phyloP scores from a whole-genome alignment of 2,888 invertebrate species.

The Nesidiocoris tenuis region DNA sequence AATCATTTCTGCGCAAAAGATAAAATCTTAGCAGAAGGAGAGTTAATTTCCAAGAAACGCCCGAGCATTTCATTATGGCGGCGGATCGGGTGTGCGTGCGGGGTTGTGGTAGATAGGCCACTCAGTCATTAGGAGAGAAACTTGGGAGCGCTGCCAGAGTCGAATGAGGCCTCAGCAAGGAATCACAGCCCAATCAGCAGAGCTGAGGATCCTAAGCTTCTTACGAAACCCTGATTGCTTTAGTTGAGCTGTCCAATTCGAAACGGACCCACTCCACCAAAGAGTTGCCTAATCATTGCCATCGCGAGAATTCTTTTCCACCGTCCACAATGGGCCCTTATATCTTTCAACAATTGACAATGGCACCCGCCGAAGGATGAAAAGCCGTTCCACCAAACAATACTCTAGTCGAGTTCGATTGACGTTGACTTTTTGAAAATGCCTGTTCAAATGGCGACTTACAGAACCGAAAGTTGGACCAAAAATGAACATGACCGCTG shows the following conservation, averaged over 20 bases:
- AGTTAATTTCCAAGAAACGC: neutral
- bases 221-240: conserved; percentile 41
- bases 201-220: conserved; percentile 34
- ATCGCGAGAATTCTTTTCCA: neutral
- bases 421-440: too few species aligned
- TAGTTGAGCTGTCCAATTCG: conserved; percentile 38
- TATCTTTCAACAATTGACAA: neutral
- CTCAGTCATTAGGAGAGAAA: neutral
- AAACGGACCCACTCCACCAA: neutral
- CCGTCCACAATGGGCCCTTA: neutral
- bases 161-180: neutral
- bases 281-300: neutral
- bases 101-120: neutral
- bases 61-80: neutral
- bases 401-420: too few species aligned
- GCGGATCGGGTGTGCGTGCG: neutral
- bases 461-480: too few species aligned
- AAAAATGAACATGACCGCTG: too few species aligned
- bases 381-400: too few species aligned
- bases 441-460: too few species aligned
- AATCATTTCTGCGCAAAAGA: too few species aligned
- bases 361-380: neutral
- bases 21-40: neutral
- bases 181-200: conserved; percentile 36
- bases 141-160: neutral